Conservation (phyloP, 2,888 invertebrate genomes). For the Cenopis cana region DNA sequence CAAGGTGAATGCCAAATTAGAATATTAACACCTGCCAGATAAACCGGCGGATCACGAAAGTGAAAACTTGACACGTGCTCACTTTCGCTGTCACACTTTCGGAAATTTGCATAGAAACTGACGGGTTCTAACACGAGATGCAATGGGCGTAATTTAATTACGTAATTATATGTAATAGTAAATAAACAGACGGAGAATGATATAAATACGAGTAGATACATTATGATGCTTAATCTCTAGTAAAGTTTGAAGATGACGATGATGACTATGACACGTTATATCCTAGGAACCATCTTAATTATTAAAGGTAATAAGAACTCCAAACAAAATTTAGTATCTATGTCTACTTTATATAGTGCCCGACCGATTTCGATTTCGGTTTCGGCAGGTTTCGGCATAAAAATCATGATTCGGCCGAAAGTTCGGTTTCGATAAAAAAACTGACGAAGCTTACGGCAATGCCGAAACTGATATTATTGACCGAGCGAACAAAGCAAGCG, state of each 20-base stretch:
- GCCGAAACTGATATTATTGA: too few relatives aligned
- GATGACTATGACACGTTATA: neutral
- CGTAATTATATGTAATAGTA: constrained; percentile 33
- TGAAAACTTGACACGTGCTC: constrained; percentile 61
- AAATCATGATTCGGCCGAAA: too few relatives aligned
- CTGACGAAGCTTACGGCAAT: too few relatives aligned
- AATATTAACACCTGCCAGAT: constrained; percentile 42
- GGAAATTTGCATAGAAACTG: constrained; percentile 75
- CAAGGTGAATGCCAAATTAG: constrained; percentile 55
- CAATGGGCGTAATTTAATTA: constrained; percentile 27
- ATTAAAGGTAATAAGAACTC: too few relatives aligned
- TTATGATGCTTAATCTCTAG: neutral
- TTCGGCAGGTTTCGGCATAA: too few relatives aligned
- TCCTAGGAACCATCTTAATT: neutral
- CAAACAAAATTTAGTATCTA: neutral
- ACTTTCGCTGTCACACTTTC: constrained; percentile 73
- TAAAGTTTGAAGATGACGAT: neutral
- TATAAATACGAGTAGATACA: neutral
- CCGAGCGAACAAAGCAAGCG: too few relatives aligned
- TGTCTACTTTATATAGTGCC: too few relatives aligned
- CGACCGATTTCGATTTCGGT: too few relatives aligned
- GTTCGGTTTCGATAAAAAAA: too few relatives aligned
- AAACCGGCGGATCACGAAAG: constrained; percentile 55
- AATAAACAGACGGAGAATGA: constrained; percentile 14
- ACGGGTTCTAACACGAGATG: constrained; percentile 36